phyloP scores from a whole-genome alignment of 2,888 invertebrate genomes.

The Meteorus cinctellus region DNA sequence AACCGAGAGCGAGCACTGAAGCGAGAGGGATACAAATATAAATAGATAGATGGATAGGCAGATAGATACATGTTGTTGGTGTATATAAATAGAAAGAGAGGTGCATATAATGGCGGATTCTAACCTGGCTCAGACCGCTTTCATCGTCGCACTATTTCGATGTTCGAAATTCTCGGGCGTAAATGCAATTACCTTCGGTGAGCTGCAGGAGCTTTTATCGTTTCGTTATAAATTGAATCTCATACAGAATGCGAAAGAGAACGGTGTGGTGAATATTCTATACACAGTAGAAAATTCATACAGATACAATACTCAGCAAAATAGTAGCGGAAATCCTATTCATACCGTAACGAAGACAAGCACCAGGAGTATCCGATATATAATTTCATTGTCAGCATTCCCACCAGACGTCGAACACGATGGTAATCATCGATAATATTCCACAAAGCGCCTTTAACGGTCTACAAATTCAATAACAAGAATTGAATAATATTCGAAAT shows the following conservation, averaged over 20 bases:
- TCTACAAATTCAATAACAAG: background rate
- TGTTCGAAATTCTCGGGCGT: conserved; percentile 13
- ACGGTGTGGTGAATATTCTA: background rate
- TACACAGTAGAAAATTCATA: background rate
- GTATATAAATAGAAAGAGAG: background rate
- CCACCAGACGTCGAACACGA: background rate
- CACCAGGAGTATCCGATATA: background rate
- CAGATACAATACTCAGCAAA: background rate
- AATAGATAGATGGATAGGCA: background rate
- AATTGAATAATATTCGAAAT: background rate
- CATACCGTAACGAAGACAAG: background rate
- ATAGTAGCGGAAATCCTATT: background rate
- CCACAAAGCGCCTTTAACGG: background rate
- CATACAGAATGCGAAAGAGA: background rate
- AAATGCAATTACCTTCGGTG: conserved; percentile 44
- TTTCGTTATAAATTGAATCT: conserved; percentile 20
- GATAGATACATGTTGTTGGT: background rate
- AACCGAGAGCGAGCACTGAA: conserved; percentile 4
- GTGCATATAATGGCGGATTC: background rate
- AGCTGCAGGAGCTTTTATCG: conserved; percentile 32
- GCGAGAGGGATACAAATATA: no score
- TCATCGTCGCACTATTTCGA: conserved; percentile 11
- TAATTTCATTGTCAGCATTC: conserved; percentile 20
- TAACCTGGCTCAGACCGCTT: background rate
- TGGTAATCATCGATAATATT: background rate